These are phyloP conservation scores for Elephas maximus DNA, from an alignment of 2,113 vertebrate species.

Conservation along the genomic window DNA sequence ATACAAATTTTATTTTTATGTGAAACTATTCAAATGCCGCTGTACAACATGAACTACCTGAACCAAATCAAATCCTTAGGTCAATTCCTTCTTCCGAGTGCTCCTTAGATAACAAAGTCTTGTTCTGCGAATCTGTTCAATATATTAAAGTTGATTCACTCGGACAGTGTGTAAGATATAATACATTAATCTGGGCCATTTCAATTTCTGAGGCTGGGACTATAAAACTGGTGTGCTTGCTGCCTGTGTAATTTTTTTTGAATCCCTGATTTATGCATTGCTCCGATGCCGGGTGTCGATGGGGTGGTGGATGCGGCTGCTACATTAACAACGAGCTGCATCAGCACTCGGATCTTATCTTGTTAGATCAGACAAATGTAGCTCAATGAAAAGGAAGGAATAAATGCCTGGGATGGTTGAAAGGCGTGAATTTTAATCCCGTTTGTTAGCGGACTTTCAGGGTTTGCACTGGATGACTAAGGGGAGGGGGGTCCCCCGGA, in stretches of 20 bases:
- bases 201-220: conserved; percentile 94
- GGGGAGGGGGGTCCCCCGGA: conserved; percentile 76
- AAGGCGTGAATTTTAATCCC: conserved; percentile 92
- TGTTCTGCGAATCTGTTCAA: conserved; percentile 96
- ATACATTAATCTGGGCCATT: conserved; percentile 97
- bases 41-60: conserved; percentile 93
- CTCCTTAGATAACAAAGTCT: conserved; percentile 95
- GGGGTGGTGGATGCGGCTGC: conserved; percentile 92
- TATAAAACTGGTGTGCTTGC: conserved; percentile 97
- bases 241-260: conserved; percentile 98
- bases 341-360: conserved; percentile 99
- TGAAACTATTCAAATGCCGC: conserved; percentile 93
- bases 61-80: conserved; percentile 96
- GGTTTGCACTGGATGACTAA: conserved; percentile 84
- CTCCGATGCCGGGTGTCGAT: conserved; percentile 92
- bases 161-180: conserved; percentile 95
- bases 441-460: conserved; percentile 90
- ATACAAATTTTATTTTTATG: conserved; percentile 96
- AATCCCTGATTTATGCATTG: conserved; percentile 96
- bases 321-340: conserved; percentile 97
- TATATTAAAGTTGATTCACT: conserved; percentile 97
- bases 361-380: conserved; percentile 99
- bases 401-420: conserved; percentile 92
- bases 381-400: conserved; percentile 95
- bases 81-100: conserved; percentile 94